Conservation (phyloP, 2,113 vertebrate species). For the Cyanoderma ruficeps region DNA sequence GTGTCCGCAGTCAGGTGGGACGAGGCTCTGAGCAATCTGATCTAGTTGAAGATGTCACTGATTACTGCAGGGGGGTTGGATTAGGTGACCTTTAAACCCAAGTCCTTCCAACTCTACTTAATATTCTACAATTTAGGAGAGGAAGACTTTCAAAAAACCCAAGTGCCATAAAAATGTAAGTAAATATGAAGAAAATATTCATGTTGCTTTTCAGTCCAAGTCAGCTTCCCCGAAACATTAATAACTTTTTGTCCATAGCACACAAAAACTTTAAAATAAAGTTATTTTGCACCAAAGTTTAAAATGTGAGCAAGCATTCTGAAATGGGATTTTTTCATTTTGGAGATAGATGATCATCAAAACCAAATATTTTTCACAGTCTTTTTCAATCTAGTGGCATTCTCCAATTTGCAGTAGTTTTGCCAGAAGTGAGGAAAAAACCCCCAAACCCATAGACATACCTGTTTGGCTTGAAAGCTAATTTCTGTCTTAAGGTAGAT, state of each 20-base stretch:
- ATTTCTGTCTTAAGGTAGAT: not conserved
- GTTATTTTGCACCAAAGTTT: not conserved
- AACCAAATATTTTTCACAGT: not conserved
- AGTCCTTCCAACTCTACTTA: not conserved
- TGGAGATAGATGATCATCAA: not conserved
- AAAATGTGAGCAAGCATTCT: not conserved
- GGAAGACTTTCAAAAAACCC: not conserved
- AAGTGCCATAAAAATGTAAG: not conserved
- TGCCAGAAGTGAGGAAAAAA: not conserved
- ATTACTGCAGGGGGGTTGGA: not conserved
- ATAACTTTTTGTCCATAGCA: not conserved
- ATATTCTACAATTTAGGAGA: not conserved
- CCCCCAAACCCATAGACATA: not conserved
- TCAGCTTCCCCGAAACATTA: not conserved
- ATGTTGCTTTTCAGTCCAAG: not conserved
- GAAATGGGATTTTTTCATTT: not conserved
- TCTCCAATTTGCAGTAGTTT: not conserved
- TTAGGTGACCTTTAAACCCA: not conserved
- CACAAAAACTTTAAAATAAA: not conserved
- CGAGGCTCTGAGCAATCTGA: not conserved
- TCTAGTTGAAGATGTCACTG: not conserved
- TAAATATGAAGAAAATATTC: not conserved
- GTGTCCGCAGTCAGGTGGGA: not conserved
- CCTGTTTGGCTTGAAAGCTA: not conserved
- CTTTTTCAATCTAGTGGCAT: not conserved